Base-by-base conservation (phyloP, 2,888 invertebrate species). In the Chalcosyrphus nemorum region DNA sequence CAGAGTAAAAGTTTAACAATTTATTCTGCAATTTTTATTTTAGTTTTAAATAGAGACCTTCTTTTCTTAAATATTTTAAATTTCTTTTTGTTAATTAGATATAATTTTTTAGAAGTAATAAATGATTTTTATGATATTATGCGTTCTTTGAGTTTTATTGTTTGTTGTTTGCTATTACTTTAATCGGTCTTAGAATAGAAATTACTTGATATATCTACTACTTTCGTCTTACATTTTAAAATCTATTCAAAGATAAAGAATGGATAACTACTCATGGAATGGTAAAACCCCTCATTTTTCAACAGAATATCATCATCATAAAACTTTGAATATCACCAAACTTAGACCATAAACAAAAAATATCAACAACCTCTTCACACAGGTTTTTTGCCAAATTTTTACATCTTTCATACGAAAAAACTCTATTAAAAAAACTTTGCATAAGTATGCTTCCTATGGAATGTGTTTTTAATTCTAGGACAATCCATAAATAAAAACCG, bases 361-460 rank as follows among this genome's bases (percentile, higher is more conserved):
- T n/a, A 35, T 19, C 32, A 29, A 11, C 35, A 45, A 35, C 21
- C 13, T 52, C 65, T n/a, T 54, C 27, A 38, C 9, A 45, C 45
- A 70, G 35, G 24, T 45, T 5, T 57, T 38, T 59, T 59, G 47
- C 59, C 43, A 70, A 70, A 66, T 52, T 52, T 52, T 52, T 38
- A 19, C 21, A 47, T 24, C 38, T 66, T 15, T 35, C 45, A 50
- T n/a, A 4, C 15, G 29, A 24, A 57, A 4, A 27, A 17, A 38
- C 5, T n/a, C n/a, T n/a, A n/a, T n/a, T 29, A 59, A 15, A 9
- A 17, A 27, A 52, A 59, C 6, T 50, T 27, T 29, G 35, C 41
- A 76, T 66, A 68, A 24, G 50, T 47, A 84, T 84, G 84, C 84
- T 84, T 84, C 84, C 84, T 75, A 75, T 84, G 84, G 84, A 84